Conservation (phyloP, 2,797 vertebrate genomes). For the Gadopsis marmoratus region DNA sequence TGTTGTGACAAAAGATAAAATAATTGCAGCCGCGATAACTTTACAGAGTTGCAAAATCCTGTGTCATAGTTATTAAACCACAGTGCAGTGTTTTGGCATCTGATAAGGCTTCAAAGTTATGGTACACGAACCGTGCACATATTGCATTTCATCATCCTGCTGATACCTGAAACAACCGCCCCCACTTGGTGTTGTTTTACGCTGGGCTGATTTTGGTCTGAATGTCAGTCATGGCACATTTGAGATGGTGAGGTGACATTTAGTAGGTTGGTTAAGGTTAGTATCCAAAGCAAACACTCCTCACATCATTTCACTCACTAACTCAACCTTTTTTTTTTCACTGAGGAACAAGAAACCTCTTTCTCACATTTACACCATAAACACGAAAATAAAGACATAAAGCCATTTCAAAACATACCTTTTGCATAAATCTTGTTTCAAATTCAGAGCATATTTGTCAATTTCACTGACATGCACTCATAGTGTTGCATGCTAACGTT, state of each 20-base stretch:
- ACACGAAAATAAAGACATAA: not conserved
- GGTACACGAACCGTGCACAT: not conserved
- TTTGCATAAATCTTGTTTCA: not conserved
- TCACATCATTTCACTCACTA: conserved; percentile 15
- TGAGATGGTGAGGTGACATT: conserved; percentile 11
- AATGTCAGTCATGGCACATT: conserved; percentile 16
- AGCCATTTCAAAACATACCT: not conserved
- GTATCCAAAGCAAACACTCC: conserved; percentile 14
- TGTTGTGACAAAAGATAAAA: not conserved
- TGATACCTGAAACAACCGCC: not conserved
- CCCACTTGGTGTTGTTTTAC: not conserved
- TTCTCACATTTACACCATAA: not conserved
- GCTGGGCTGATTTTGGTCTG: not conserved
- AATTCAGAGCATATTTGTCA: conserved; percentile 14
- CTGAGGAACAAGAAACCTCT: not conserved
- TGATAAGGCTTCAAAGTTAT: not conserved
- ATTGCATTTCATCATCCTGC: not conserved
- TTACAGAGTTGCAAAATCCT: not conserved
- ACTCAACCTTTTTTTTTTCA: not conserved
- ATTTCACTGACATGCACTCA: conserved; percentile 22
- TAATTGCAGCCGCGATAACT: not conserved
- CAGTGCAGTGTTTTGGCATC: not conserved
- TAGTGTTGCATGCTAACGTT: not conserved
- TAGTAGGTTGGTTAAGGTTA: conserved; percentile 8
- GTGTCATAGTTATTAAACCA: not conserved